These are phyloP conservation scores for Nomada lathburiana DNA, from an alignment of 2,888 invertebrate genomes.

Conservation along the genomic window DNA sequence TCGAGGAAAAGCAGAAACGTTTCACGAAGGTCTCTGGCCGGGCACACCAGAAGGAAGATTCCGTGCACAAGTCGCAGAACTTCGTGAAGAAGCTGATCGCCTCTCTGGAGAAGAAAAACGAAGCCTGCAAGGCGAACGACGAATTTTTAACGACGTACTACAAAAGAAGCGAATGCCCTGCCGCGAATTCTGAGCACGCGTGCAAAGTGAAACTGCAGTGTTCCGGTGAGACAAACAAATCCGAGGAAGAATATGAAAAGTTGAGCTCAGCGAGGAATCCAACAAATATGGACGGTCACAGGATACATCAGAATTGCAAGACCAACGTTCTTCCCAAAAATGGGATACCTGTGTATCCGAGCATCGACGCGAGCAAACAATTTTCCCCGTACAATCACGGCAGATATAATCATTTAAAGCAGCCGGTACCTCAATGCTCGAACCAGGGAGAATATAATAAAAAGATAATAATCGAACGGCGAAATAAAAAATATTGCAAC, in stretches of 20 bases:
- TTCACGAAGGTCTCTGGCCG: neutral
- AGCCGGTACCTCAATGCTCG: neutral
- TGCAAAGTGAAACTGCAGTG: neutral
- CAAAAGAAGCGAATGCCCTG: slow-evolving; percentile 2
- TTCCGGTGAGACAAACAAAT: neutral
- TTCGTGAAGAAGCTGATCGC: slow-evolving; percentile 67
- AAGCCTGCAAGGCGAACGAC: slow-evolving; percentile 54
- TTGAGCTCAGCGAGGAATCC: too few relatives aligned
- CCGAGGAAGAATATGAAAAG: neutral
- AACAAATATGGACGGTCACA: neutral
- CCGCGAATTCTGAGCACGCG: neutral
- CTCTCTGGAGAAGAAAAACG: slow-evolving; percentile 60
- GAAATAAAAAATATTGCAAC: neutral
- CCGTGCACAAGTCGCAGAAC: slow-evolving; percentile 50
- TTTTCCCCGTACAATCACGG: neutral
- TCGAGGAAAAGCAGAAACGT: neutral
- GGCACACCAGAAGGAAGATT: slow-evolving; percentile 25
- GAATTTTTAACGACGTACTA: slow-evolving; percentile 58
- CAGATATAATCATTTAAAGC: neutral
- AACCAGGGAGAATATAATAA: neutral
- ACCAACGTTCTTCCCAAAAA: neutral
- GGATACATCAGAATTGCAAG: neutral
- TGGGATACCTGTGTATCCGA: too few relatives aligned
- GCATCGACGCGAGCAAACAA: neutral
- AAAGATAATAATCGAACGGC: neutral